A percentile compares a stretch with the other conserved stretches of the same genome.
Conservation (phyloP, 2,888 invertebrate species). For the Troides aeacus region DNA sequence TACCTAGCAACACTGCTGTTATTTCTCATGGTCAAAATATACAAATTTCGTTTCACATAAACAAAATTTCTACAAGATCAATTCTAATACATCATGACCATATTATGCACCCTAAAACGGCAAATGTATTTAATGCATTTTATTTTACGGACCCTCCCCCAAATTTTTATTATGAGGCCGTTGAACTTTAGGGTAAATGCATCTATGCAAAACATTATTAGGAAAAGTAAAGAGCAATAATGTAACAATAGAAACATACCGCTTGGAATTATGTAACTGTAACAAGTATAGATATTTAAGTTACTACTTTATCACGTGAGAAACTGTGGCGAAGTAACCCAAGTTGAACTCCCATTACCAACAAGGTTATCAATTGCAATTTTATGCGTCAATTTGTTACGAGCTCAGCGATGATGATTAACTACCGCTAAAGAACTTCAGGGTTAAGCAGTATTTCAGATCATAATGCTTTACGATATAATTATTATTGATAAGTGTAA, state of each 20-base stretch:
- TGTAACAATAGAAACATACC: too few species aligned
- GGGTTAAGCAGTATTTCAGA: background rate
- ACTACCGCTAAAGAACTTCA: background rate
- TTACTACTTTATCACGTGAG: too few species aligned
- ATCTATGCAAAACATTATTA: conserved; percentile 20
- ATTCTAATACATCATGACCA: background rate
- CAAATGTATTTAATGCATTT: conserved; percentile 27
- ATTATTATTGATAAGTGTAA: too few species aligned
- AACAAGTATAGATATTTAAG: background rate
- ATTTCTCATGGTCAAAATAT: background rate
- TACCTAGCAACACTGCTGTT: background rate
- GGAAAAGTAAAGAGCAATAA: background rate
- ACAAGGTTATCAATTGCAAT: background rate
- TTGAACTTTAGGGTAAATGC: conserved; percentile 43
- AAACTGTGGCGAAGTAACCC: background rate
- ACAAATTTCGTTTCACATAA: background rate
- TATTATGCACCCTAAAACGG: conserved; percentile 20
- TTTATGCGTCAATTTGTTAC: background rate
- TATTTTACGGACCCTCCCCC: conserved; percentile 35
- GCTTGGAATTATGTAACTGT: background rate
- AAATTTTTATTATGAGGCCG: conserved; percentile 43
- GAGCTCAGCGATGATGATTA: background rate
- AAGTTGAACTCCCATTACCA: background rate
- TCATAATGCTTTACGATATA: background rate
- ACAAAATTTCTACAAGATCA: conserved; percentile 11